Percentiles rank a stretch among this genome's conserved stretches.
phyloP scores from a whole-genome alignment of 1,140 invertebrate genomes.

The Cotesia chilonis region DNA sequence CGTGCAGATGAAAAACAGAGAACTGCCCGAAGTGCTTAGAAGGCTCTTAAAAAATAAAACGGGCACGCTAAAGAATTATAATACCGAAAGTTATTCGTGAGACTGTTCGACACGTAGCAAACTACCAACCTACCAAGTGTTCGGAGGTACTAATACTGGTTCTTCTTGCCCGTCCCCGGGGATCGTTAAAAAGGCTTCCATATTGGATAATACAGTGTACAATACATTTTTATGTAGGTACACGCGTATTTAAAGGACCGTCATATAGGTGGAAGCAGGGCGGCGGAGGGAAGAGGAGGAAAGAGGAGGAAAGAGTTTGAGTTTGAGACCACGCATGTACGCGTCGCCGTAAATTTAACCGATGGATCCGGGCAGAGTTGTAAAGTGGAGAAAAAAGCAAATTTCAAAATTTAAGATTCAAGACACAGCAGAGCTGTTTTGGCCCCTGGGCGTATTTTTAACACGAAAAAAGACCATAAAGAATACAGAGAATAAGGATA shows the following conservation, averaged over 20 bases:
- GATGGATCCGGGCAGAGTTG: constrained; percentile 50
- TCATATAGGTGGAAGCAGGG: background rate
- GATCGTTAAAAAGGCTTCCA: no score
- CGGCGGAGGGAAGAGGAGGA: no score
- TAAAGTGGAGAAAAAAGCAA: constrained; percentile 45
- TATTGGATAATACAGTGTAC: no score
- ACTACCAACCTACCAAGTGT: no score
- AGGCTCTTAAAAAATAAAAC: background rate
- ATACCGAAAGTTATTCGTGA: no score
- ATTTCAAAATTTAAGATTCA: constrained; percentile 58
- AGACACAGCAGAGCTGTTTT: constrained; percentile 40
- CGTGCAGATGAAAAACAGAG: constrained; percentile 2
- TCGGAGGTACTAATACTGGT: no score
- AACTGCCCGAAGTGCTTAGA: background rate
- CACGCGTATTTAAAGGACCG: no score
- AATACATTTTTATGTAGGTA: no score
- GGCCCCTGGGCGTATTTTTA: constrained; percentile 45
- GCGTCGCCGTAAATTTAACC: constrained; percentile 54
- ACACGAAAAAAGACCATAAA: constrained; percentile 29
- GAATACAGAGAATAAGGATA: constrained; percentile 27
- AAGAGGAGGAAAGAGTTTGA: constrained; percentile 4
- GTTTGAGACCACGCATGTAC: constrained; percentile 44
- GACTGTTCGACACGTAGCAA: no score
- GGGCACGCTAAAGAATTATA: no score
- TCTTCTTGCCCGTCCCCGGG: no score